Evolutionary conservation across 2,888 invertebrate species (phyloP).

Genomic region (Drosophila nigricruria): DNA sequence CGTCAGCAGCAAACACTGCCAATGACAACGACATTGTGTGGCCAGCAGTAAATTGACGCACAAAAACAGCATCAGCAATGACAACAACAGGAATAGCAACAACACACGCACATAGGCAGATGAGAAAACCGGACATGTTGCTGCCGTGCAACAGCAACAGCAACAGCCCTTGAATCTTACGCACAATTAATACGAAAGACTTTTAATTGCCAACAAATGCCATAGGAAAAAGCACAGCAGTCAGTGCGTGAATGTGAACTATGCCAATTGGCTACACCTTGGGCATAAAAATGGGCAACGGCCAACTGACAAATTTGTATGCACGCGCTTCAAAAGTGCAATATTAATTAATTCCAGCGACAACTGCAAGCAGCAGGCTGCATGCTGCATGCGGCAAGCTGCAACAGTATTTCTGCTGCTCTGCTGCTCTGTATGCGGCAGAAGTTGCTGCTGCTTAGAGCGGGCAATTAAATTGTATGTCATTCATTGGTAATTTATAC

Average conservation of each 20-base stretch:
- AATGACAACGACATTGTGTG: conserved; percentile 74
- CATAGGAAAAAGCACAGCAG: conserved; percentile 52
- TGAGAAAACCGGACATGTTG: conserved; percentile 32
- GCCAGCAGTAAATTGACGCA: conserved; percentile 76
- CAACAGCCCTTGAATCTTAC: conserved; percentile 48
- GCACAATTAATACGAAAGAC: conserved; percentile 70
- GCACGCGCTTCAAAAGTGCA: conserved; percentile 81
- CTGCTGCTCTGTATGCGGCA: conserved; percentile 64
- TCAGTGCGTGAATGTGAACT: conserved; percentile 70
- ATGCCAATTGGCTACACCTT: conserved; percentile 82
- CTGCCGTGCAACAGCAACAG: conserved; percentile 22
- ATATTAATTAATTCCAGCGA: conserved; percentile 82
- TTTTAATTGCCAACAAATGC: conserved; percentile 77
- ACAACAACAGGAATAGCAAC: conserved; percentile 50
- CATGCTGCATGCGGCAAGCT: conserved; percentile 31
- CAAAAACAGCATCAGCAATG: conserved; percentile 43
- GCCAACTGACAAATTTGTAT: conserved; percentile 83
- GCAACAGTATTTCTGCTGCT: conserved; percentile 25
- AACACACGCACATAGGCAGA: conserved; percentile 10
- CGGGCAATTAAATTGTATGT: conserved; percentile 84
- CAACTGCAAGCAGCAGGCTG: conserved; percentile 49
- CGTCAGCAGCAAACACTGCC: conserved; percentile 70
- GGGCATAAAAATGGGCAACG: conserved; percentile 66
- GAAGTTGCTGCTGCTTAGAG: conserved; percentile 70
- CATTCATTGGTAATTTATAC: conserved; percentile 85